Percentiles rank a stretch among this genome's conserved stretches.
Conservation (phyloP, 2,113 vertebrate species). For the Petromus typicus region DNA sequence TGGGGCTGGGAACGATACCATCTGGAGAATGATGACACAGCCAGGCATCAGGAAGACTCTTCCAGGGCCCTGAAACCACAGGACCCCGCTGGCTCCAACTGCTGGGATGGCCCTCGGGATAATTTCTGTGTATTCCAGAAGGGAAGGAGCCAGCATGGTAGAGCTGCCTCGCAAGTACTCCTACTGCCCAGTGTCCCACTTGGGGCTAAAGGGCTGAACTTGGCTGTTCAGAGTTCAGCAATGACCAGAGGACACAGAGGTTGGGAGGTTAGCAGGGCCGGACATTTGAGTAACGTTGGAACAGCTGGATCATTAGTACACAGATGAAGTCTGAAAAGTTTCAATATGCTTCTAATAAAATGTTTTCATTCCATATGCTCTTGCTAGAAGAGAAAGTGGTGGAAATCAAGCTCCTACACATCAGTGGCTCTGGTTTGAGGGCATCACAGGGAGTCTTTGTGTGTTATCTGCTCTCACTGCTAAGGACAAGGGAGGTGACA, state of each 20-base stretch:
- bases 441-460: not conserved
- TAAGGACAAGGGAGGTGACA: not conserved
- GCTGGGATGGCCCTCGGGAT: not conserved
- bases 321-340: conserved; percentile 60
- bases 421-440: not conserved
- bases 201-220: not conserved
- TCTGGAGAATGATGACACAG: not conserved
- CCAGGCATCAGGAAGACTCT: not conserved
- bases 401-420: not conserved
- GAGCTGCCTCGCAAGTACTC: not conserved
- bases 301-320: not conserved
- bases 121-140: not conserved
- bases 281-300: not conserved
- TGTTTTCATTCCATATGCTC: not conserved
- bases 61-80: not conserved
- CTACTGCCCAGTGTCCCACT: not conserved
- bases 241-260: not conserved
- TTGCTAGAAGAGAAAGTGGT: not conserved
- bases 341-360: conserved; percentile 30
- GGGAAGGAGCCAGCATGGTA: not conserved
- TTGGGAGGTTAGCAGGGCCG: not conserved
- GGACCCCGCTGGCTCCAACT: not conserved
- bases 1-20: not conserved
- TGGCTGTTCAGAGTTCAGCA: not conserved
- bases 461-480: not conserved